These are phyloP conservation scores for Laspeyria flexula DNA, from an alignment of 2,888 invertebrate genomes.

Conservation along the genomic window DNA sequence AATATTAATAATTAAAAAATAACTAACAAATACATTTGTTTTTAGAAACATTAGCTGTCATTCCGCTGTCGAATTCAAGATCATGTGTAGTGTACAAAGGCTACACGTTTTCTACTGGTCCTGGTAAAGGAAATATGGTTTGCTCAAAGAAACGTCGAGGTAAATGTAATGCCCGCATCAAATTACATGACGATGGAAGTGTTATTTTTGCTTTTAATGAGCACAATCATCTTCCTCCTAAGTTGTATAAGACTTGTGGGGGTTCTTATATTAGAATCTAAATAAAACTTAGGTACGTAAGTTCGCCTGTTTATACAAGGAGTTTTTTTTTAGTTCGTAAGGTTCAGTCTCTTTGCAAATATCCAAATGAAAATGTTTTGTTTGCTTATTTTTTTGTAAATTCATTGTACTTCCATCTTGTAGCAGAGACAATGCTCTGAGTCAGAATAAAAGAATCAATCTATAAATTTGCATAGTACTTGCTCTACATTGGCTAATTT, in stretches of 20 bases:
- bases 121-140: slow-evolving; percentile 15
- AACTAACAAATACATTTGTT: background rate
- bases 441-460: no score
- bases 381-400: no score
- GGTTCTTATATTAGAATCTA: slow-evolving; percentile 10
- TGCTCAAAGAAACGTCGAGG: slow-evolving; percentile 33
- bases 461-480: no score
- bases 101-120: slow-evolving; percentile 19
- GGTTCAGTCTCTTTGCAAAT: no score
- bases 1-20: slow-evolving; percentile 5
- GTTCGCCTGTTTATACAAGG: no score
- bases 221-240: slow-evolving; percentile 36
- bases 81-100: slow-evolving; percentile 23
- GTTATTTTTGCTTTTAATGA: slow-evolving; percentile 13
- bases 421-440: no score
- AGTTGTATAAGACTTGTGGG: slow-evolving; percentile 9
- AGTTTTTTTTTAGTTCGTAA: no score
- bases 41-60: background rate
- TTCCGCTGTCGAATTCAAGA: slow-evolving; percentile 9
- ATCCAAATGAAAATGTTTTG: no score
- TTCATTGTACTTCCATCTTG: no score
- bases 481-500: no score
- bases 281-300: no score
- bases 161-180: slow-evolving; percentile 26
- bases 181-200: slow-evolving; percentile 14